phyloP scores from a whole-genome alignment of 2,888 invertebrate species.

The Neoascia interrupta region DNA sequence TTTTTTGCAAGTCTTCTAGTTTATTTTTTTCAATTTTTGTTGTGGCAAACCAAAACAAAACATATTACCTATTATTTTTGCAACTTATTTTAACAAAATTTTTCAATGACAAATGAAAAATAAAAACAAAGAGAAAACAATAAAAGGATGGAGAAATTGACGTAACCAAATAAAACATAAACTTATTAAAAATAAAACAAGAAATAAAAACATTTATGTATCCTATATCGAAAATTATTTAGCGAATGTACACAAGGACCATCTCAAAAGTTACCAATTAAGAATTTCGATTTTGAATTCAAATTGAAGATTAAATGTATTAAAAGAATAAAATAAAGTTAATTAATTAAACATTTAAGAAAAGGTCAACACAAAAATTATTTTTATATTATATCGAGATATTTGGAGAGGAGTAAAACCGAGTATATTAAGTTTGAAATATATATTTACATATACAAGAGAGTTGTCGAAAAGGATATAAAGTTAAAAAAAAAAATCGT shows the following conservation, averaged over 20 bases:
- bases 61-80: slow-evolving; percentile 31
- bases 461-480: slow-evolving; percentile 22
- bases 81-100: slow-evolving; percentile 24
- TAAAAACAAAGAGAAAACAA: slow-evolving; percentile 26
- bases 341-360: slow-evolving; percentile 25
- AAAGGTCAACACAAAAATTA: slow-evolving; percentile 30
- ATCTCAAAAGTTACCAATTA: slow-evolving; percentile 95
- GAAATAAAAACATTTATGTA: no score
- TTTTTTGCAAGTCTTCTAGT: slow-evolving; percentile 40
- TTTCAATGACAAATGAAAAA: slow-evolving; percentile 29
- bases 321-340: neutral
- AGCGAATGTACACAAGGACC: slow-evolving; percentile 86
- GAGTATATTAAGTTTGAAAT: slow-evolving; percentile 46
- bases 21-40: slow-evolving; percentile 6
- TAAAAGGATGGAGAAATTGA: slow-evolving; percentile 51
- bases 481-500: neutral
- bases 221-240: slow-evolving; percentile 61
- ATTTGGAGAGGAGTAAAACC: slow-evolving; percentile 46
- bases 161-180: slow-evolving; percentile 48
- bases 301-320: slow-evolving; percentile 41
- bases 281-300: slow-evolving; percentile 71
- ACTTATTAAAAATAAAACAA: slow-evolving; percentile 8
- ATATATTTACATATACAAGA: slow-evolving; percentile 56
- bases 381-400: slow-evolving; percentile 49
- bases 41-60: neutral